Evolutionary conservation across 30 jellyfish, hydroid and myxozoan species (phyloP).

Genomic region (Hydractinia echinata): DNA sequence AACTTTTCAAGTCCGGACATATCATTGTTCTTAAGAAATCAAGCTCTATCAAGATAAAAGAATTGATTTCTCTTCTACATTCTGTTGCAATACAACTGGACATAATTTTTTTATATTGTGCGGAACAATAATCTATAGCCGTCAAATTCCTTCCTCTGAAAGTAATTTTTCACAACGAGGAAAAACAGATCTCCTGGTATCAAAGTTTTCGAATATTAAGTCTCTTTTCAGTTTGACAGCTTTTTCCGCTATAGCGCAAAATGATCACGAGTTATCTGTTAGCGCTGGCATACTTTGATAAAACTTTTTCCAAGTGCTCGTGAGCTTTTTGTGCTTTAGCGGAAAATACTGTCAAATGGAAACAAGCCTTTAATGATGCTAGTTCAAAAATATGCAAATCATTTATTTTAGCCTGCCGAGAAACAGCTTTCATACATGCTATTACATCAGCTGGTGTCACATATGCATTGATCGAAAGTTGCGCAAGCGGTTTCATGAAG

Average conservation of each 20-base stretch:
- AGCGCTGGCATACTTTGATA: too few relatives aligned
- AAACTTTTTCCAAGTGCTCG: neutral
- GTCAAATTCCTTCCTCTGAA: too few relatives aligned
- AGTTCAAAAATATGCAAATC: neutral
- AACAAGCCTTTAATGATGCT: neutral
- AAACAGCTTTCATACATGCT: constrained; percentile 88
- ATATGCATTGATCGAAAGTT: constrained; percentile 86
- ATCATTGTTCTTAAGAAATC: too few relatives aligned
- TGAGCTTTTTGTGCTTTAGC: too few relatives aligned
- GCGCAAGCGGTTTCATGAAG: constrained; percentile 77
- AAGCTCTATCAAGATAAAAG: too few relatives aligned
- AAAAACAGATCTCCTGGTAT: too few relatives aligned
- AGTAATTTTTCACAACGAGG: too few relatives aligned
- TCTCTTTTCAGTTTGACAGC: neutral
- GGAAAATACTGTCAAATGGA: neutral
- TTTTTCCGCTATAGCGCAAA: neutral
- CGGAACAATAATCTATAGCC: too few relatives aligned
- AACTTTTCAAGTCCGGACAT: neutral
- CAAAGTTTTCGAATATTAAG: neutral
- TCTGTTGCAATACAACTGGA: too few relatives aligned
- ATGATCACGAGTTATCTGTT: neutral
- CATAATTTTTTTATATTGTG: too few relatives aligned
- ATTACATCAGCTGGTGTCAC: constrained; percentile 97
- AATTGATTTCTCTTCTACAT: too few relatives aligned
- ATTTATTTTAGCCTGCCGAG: constrained; percentile 79